phyloP scores from a whole-genome alignment of 2,888 invertebrate genomes.

The Lamellibrachia satsuma region DNA sequence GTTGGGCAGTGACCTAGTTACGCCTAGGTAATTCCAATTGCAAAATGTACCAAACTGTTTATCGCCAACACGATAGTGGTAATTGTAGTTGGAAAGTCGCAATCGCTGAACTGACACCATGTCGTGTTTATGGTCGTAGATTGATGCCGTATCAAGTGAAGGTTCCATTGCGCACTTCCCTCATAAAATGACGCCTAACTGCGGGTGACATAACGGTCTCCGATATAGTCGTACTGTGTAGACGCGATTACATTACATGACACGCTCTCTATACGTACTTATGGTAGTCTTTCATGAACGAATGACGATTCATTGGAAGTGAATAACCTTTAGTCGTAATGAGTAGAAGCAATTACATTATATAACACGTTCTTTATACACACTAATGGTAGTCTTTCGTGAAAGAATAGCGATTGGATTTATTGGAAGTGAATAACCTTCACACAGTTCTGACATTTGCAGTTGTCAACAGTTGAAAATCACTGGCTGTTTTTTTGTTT shows the following conservation, averaged over 20 bases:
- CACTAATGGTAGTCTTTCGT: background rate
- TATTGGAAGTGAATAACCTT: background rate
- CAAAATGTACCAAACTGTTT: background rate
- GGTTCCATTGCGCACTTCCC: background rate
- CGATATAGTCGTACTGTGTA: background rate
- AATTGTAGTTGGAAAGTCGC: background rate
- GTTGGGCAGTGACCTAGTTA: background rate
- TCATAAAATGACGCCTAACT: background rate
- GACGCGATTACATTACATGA: background rate
- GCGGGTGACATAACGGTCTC: background rate
- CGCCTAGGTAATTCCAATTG: background rate
- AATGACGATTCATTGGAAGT: background rate
- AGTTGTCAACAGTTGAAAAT: no score
- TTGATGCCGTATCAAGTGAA: background rate
- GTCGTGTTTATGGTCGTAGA: background rate
- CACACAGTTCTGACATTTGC: no score
- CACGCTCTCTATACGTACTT: background rate
- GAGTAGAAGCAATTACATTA: background rate
- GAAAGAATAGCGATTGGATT: background rate
- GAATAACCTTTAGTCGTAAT: background rate
- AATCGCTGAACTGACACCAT: background rate
- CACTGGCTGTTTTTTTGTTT: no score
- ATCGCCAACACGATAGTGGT: background rate
- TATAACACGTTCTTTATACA: background rate
- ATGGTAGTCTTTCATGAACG: background rate